phyloP scores from a whole-genome alignment of 2,888 invertebrate species.

The Sinohyriopsis cumingii region DNA sequence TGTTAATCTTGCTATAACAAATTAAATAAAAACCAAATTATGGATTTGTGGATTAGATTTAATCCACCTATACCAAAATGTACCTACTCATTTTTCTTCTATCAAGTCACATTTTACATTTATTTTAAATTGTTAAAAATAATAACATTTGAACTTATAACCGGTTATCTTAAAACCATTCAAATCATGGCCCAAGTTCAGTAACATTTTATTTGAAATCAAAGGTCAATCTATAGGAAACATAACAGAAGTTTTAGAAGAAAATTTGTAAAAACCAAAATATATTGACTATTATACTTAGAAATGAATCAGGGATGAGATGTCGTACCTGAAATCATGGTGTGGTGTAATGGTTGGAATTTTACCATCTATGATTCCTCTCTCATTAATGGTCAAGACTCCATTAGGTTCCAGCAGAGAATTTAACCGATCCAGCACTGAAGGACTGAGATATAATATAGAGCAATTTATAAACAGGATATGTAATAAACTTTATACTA shows the following conservation, averaged over 20 bases:
- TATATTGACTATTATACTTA: neutral
- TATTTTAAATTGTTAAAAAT: neutral
- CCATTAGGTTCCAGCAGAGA: constrained; percentile 95
- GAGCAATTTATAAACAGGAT: neutral
- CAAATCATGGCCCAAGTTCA: too few species aligned
- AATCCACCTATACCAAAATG: too few species aligned
- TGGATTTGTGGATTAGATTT: too few species aligned
- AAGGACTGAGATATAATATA: constrained; percentile 78
- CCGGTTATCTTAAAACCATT: too few species aligned
- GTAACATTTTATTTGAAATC: neutral
- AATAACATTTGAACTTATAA: neutral
- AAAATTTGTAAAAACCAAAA: neutral
- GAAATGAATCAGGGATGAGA: neutral
- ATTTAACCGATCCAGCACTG: constrained; percentile 96
- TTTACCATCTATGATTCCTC: constrained; percentile 86
- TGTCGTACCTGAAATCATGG: constrained; percentile 81
- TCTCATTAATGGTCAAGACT: constrained; percentile 89
- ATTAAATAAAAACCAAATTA: neutral
- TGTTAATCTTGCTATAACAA: neutral
- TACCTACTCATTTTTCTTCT: too few species aligned
- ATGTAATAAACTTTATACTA: too few species aligned
- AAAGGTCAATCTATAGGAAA: neutral
- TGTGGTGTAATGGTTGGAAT: constrained; percentile 87
- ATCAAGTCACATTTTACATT: too few species aligned
- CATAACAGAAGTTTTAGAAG: too few species aligned